These are phyloP conservation scores for Bombus balteatus DNA, from an alignment of 1,140 invertebrate genomes.

Conservation along the genomic window DNA sequence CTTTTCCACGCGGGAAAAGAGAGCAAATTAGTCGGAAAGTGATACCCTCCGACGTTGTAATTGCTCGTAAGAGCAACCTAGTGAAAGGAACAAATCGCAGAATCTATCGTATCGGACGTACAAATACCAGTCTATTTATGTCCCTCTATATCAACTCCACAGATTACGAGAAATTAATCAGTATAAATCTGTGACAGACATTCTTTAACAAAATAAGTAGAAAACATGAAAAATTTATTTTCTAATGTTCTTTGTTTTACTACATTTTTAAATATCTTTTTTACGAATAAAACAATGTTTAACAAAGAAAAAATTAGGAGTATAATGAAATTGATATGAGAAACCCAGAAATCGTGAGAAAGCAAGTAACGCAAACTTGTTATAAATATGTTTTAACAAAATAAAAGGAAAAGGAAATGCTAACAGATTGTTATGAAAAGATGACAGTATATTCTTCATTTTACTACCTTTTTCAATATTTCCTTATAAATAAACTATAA, in stretches of 20 bases:
- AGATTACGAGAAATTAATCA: neutral
- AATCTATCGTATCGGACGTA: conserved; percentile 11
- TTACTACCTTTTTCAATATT: neutral
- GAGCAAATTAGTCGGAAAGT: conserved; percentile 70
- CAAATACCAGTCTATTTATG: neutral
- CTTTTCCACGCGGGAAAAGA: conserved; percentile 40
- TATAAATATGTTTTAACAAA: too few relatives aligned
- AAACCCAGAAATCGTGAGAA: too few relatives aligned
- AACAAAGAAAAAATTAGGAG: too few relatives aligned
- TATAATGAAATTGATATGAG: too few relatives aligned
- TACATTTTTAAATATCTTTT: too few relatives aligned
- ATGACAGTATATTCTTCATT: too few relatives aligned
- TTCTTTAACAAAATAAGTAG: neutral
- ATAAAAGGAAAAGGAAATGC: too few relatives aligned
- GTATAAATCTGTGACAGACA: neutral
- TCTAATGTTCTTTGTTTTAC: too few relatives aligned
- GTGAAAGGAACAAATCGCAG: conserved; percentile 48
- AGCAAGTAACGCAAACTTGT: too few relatives aligned
- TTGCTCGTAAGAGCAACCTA: conserved; percentile 38
- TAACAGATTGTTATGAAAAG: too few relatives aligned
- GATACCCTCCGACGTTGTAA: conserved; percentile 56
- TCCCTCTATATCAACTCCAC: neutral
- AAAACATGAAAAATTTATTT: too few relatives aligned
- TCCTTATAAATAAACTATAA: neutral
- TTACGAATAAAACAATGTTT: too few relatives aligned